phyloP scores from a whole-genome alignment of 2,888 invertebrate species.

The Clunio marinus region DNA sequence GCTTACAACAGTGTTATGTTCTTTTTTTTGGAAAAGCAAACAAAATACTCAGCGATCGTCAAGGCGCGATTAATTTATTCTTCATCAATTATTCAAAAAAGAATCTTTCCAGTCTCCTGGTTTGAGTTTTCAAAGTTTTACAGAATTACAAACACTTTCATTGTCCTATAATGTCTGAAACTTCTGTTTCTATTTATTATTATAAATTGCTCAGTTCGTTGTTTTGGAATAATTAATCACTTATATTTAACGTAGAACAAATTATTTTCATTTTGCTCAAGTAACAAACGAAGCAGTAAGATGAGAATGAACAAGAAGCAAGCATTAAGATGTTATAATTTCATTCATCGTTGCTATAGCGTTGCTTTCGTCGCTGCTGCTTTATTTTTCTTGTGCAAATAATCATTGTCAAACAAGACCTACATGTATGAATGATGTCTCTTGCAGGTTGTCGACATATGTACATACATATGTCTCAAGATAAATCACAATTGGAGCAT shows the following conservation, averaged over 20 bases:
- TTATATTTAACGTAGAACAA: slow-evolving; percentile 3
- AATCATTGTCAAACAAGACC: too few species aligned
- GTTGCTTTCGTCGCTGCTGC: too few species aligned
- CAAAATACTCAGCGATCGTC: not conserved
- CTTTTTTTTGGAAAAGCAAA: not conserved
- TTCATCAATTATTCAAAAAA: not conserved
- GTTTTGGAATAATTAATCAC: slow-evolving; percentile 5
- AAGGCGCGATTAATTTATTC: not conserved
- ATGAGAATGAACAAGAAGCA: not conserved
- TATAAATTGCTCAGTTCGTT: slow-evolving; percentile 10
- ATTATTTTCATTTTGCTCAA: slow-evolving; percentile 19
- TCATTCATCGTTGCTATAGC: too few species aligned
- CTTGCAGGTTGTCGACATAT: too few species aligned
- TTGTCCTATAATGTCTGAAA: slow-evolving; percentile 1
- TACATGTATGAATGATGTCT: too few species aligned
- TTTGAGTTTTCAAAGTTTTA: not conserved
- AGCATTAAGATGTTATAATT: slow-evolving; percentile 21
- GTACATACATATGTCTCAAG: too few species aligned
- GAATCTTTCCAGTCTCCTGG: not conserved
- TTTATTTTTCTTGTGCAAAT: too few species aligned
- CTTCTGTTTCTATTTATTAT: slow-evolving; percentile 6
- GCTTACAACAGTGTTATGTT: too few species aligned
- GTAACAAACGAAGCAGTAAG: too few species aligned
- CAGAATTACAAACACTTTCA: not conserved
- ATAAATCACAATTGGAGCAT: not conserved